Evolutionary conservation across 2,113 vertebrate genomes (phyloP).

Genomic region (Erinaceus europaeus): DNA sequence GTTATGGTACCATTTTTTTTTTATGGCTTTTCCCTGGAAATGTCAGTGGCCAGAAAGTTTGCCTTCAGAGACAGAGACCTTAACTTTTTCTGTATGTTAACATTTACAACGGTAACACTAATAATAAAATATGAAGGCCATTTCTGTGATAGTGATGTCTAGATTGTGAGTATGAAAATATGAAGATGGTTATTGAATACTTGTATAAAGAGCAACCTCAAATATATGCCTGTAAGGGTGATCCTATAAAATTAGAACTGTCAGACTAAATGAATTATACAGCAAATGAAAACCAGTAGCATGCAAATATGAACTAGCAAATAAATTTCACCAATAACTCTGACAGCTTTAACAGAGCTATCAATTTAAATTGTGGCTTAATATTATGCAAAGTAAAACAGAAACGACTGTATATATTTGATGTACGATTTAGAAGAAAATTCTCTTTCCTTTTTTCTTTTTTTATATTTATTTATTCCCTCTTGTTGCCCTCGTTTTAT

Average conservation of each 20-base stretch:
- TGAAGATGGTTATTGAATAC: background rate
- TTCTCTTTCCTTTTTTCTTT: background rate
- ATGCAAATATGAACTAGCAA: background rate
- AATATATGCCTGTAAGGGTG: background rate
- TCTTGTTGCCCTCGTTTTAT: no score
- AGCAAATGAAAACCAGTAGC: background rate
- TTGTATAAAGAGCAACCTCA: background rate
- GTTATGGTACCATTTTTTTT: background rate
- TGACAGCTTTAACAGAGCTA: conserved; percentile 6
- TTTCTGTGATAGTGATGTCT: background rate
- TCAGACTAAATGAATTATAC: background rate
- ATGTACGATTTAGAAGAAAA: background rate
- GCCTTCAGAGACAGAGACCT: background rate
- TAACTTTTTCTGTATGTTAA: background rate
- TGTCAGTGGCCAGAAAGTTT: background rate
- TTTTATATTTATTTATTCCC: no score
- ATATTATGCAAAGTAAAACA: background rate
- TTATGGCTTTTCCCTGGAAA: background rate
- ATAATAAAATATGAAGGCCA: background rate
- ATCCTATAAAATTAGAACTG: conserved; percentile 35
- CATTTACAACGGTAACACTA: background rate
- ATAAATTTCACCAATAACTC: conserved; percentile 12
- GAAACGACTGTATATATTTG: background rate
- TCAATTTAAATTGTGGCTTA: conserved; percentile 24
- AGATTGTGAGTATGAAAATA: background rate